Evolutionary conservation across 2,797 vertebrate genomes (phyloP), one percentile per base, ranked within the genome.

Genomic region (Hydrolagus colliei): DNA sequence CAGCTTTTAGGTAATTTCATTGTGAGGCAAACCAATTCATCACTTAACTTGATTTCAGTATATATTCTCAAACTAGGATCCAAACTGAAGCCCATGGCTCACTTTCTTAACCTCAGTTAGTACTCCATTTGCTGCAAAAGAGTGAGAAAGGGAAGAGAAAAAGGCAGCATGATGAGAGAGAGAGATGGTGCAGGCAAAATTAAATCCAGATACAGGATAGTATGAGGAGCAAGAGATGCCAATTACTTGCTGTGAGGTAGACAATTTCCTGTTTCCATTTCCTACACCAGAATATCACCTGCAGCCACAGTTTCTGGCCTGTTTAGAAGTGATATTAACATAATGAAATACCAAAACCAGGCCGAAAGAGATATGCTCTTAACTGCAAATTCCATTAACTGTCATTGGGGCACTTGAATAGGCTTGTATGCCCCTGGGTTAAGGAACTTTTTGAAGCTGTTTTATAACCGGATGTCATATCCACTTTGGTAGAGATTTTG

Each of bases 31-130:
- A 84, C 41, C 79, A 2, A 68, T 14, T 84, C 79, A 84, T 84
- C 79, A 71, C 68, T 84, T 84, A 84, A 16, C 79, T 20, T 68
- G 63, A 82, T 71, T 67, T 68, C 65, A 84, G 68, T 63, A 84
- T 65, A 41, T 84, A 80, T 10, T 84, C 65, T 71, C 63, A 82
- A 62, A 32, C 35, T 65, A 82, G 79, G 79, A 62, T 82, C 63
- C 18, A 84, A 63, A 63, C 79, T 65, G 71, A 68, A 84, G 22
- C 79, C 32, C 68, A 27, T 68, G 32, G 63, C 63, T 35, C 41
- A 32, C 11, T 35, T 82, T 65, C 71, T 7, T 71, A 84, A 67
- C 65, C 65, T 84, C 65, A 80, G 27, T 41, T 84, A 84, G 52
- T 84, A 71, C 27, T 84, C 79, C 65, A 32, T 71, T 63, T 84